Evolutionary conservation across 2,888 invertebrate species (phyloP).

Genomic region (Apeira syringaria): DNA sequence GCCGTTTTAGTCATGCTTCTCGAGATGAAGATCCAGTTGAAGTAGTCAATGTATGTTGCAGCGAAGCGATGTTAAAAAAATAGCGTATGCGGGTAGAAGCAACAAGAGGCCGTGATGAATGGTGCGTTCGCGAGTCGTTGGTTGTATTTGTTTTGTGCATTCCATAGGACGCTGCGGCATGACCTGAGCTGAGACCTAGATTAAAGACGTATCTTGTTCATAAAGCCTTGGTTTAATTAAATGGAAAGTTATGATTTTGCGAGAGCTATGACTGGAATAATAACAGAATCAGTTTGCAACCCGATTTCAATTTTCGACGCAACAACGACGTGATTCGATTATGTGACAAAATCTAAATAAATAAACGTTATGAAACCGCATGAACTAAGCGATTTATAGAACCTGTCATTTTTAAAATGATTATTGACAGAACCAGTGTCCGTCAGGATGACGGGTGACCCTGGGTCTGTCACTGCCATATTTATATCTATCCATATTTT

Average conservation of each 20-base stretch:
- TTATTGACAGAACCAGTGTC: too few relatives aligned
- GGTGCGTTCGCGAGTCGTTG: constrained; percentile 34
- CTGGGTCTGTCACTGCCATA: too few relatives aligned
- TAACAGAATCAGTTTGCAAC: constrained; percentile 7
- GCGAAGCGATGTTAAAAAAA: neutral
- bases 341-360: neutral
- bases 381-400: too few relatives aligned
- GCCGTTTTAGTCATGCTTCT: neutral
- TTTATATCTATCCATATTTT: too few relatives aligned
- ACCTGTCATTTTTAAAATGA: too few relatives aligned
- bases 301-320: constrained; percentile 8
- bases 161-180: constrained; percentile 18
- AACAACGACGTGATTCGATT: constrained; percentile 5
- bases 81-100: constrained; percentile 12
- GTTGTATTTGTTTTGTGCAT: constrained; percentile 33
- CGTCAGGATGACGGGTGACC: too few relatives aligned
- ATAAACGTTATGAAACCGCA: neutral
- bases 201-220: constrained; percentile 15
- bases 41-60: constrained; percentile 8
- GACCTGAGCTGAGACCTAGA: constrained; percentile 27
- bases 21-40: neutral
- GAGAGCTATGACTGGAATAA: neutral
- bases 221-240: constrained; percentile 21
- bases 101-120: constrained; percentile 37
- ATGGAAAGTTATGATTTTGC: constrained; percentile 8